A percentile compares a stretch with the other conserved stretches of the same genome.
These are phyloP conservation scores for Saguinus midas DNA, from an alignment of 2,113 vertebrate genomes.

Conservation along the genomic window DNA sequence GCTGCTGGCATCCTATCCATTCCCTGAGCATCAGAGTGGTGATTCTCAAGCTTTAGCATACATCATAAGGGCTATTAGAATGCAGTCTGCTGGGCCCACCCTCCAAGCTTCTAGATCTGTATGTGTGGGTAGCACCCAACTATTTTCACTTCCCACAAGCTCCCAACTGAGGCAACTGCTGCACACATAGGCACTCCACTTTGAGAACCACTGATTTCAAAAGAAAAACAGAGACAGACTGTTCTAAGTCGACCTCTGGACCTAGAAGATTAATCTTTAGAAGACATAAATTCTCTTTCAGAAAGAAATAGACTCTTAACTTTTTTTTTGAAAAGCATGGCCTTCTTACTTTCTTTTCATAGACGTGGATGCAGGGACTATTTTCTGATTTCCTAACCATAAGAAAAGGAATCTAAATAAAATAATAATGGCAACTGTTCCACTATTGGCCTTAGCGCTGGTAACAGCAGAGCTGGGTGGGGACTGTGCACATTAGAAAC, in stretches of 20 bases:
- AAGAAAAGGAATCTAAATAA: background rate
- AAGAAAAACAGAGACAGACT: background rate
- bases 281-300: background rate
- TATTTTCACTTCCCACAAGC: background rate
- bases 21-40: background rate
- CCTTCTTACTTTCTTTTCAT: background rate
- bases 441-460: background rate
- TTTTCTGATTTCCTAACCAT: background rate
- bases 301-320: background rate
- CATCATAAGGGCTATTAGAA: background rate
- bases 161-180: background rate
- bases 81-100: background rate
- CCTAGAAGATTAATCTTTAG: background rate
- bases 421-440: background rate
- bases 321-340: background rate
- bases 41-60: background rate
- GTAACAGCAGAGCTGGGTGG: background rate
- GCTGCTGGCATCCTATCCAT: rapidly evolving
- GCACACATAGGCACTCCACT: background rate
- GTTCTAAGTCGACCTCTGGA: background rate
- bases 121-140: background rate
- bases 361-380: background rate
- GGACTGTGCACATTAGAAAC: background rate
- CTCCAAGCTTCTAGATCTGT: background rate
- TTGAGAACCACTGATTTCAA: background rate